phyloP scores from a whole-genome alignment of 2,797 vertebrate species.

The Galago senegalensis region DNA sequence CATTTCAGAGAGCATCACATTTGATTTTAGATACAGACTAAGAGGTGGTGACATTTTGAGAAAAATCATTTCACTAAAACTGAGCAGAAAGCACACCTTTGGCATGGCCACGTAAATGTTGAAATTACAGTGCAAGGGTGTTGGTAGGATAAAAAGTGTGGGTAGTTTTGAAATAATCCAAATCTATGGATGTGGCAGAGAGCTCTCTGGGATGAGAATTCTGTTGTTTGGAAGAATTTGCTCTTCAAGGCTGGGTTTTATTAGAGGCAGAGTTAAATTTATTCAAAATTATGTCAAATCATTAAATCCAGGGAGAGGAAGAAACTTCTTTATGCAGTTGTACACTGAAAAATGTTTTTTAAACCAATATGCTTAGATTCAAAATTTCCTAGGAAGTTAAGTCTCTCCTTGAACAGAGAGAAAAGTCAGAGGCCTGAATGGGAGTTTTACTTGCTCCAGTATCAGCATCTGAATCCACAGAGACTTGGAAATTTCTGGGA shows the following conservation, averaged over 20 bases:
- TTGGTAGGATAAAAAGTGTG: not conserved
- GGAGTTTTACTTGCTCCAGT: constrained; percentile 11
- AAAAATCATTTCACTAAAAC: not conserved
- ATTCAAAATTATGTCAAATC: not conserved
- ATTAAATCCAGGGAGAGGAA: not conserved
- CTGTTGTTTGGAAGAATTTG: not conserved
- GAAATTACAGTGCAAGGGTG: not conserved
- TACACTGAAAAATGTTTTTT: constrained; percentile 7
- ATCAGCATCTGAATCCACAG: not conserved
- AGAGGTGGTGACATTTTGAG: not conserved
- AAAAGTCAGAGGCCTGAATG: not conserved
- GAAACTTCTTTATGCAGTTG: not conserved
- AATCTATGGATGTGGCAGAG: not conserved
- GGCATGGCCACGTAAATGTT: not conserved
- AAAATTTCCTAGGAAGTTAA: not conserved
- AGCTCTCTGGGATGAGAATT: not conserved
- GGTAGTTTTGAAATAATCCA: not conserved
- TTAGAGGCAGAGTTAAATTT: not conserved
- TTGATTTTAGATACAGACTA: not conserved
- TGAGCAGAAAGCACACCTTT: not conserved
- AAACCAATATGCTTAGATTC: not conserved
- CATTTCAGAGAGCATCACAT: not conserved
- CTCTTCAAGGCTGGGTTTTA: not conserved
- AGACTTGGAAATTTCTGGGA: not conserved
- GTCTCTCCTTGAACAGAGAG: not conserved